Base-by-base conservation (phyloP, 2,888 invertebrate species). In the Mesorhabditis belari region DNA sequence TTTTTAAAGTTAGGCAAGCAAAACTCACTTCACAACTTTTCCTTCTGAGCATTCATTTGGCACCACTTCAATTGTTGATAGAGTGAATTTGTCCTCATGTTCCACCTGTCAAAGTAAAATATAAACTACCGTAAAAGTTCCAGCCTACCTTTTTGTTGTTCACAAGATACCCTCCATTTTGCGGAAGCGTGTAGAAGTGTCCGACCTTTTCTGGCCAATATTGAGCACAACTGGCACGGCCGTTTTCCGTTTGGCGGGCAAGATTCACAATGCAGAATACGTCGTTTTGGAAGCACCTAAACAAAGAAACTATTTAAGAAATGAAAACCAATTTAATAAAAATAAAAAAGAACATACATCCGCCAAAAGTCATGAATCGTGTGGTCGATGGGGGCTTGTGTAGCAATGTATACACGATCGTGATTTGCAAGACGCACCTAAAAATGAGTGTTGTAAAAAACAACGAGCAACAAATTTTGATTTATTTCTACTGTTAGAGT, bases 341-440 rank as follows among this genome's bases (percentile, higher is more conserved):
- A n/a, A n/a, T n/a, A n/a, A n/a, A n/a, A n/a, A n/a, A n/a, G n/a
- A n/a, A n/a, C n/a, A n/a, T n/a, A 35, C 82, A 83, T 82, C 52
- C 83, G 66, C 83, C 83, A 83, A 63, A 83, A 82, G 70, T 83
- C 83, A 64, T 75, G 74, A 29, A 82, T 67, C 4, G 83, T 83
- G 26, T 79, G 77, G 60, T 81, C 80, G 51, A 81, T 81, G 56
- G 83, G 83, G 65, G 82, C 83, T 74, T 83, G 83, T 21, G 83
- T 80, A 56, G 83, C 83, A 49, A 83, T 82, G 65, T 82, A 83
- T 5, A 79, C 78, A 60, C 75, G 78, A 6, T 75, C 66, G 59
- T 77, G 80, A 17, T n/a, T n/a, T n/a, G n/a, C n/a, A n/a, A n/a
- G n/a, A n/a, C 12, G 44, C n/a, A 35, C 1, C 44, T 35, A 35